A percentile compares a stretch with the other conserved stretches of the same genome.
Conservation (phyloP, 1,140 invertebrate genomes). For the Hetaerina americana region DNA sequence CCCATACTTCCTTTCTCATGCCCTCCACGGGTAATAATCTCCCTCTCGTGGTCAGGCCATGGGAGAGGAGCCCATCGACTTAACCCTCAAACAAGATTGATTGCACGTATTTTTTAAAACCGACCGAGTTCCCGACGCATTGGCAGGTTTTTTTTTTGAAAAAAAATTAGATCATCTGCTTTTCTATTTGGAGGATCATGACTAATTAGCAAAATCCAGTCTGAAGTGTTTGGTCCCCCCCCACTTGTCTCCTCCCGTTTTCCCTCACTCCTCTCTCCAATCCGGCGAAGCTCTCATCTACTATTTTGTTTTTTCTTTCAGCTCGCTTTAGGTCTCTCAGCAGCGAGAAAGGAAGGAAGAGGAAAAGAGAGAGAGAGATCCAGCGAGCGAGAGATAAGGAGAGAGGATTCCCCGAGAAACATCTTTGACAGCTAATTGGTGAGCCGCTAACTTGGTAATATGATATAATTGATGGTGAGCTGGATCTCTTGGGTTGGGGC, state of each 20-base stretch:
- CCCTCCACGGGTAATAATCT: not conserved
- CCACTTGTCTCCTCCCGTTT: too few species aligned
- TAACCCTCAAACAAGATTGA: not conserved
- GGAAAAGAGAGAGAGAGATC: too few species aligned
- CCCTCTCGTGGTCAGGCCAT: not conserved
- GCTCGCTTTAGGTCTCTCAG: too few species aligned
- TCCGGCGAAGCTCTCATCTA: too few species aligned
- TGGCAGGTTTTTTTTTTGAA: not conserved
- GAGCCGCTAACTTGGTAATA: not conserved
- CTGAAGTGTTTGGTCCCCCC: not conserved
- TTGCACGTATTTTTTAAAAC: not conserved
- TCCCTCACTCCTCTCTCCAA: too few species aligned
- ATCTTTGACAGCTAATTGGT: not conserved
- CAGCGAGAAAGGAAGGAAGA: too few species aligned
- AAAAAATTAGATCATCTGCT: not conserved
- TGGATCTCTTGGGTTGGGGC: not conserved
- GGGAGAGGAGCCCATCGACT: not conserved
- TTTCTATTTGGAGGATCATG: not conserved
- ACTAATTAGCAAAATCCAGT: not conserved
- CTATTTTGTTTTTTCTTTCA: not conserved
- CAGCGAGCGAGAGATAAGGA: too few species aligned
- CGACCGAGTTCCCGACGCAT: not conserved
- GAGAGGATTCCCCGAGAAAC: too few species aligned
- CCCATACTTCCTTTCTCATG: too few species aligned
- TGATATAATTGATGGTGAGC: not conserved